A percentile compares a stretch with the other conserved stretches of the same genome.
Conservation (phyloP, 2,797 vertebrate species). For the Threskiornis aethiopicus region DNA sequence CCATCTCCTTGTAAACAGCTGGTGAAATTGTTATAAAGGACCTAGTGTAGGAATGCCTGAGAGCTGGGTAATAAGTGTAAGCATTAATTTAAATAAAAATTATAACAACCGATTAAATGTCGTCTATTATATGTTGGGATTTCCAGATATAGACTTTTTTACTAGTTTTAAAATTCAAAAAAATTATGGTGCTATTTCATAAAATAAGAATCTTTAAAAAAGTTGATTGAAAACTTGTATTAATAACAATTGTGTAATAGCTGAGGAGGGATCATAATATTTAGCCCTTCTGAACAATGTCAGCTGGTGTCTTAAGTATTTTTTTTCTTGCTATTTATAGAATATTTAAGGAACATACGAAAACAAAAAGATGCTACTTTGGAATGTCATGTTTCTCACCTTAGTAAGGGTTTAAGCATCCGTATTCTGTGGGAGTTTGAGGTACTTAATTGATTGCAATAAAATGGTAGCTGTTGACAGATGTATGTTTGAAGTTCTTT, state of each 20-base stretch:
- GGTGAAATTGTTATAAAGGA: background rate
- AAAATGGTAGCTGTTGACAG: background rate
- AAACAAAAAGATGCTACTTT: background rate
- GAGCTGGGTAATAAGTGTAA: background rate
- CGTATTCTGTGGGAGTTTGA: background rate
- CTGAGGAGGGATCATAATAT: background rate
- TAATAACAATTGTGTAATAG: background rate
- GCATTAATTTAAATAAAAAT: background rate
- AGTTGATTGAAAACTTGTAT: background rate
- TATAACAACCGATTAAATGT: background rate
- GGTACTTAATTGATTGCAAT: background rate
- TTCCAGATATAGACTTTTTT: background rate
- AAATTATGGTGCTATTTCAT: background rate
- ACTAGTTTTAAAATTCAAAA: background rate
- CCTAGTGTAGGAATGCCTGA: background rate
- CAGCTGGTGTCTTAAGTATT: background rate
- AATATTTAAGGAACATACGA: background rate
- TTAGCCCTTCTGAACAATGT: background rate
- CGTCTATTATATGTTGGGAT: background rate
- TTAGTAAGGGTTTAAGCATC: background rate
- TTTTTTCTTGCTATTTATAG: background rate
- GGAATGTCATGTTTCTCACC: background rate
- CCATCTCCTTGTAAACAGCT: background rate
- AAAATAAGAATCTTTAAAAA: background rate
- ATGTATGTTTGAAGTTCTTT: background rate